A percentile compares a stretch with the other conserved stretches of the same genome.
Evolutionary conservation across 2,113 vertebrate genomes (phyloP).

Genomic region (Thomomys bottae): DNA sequence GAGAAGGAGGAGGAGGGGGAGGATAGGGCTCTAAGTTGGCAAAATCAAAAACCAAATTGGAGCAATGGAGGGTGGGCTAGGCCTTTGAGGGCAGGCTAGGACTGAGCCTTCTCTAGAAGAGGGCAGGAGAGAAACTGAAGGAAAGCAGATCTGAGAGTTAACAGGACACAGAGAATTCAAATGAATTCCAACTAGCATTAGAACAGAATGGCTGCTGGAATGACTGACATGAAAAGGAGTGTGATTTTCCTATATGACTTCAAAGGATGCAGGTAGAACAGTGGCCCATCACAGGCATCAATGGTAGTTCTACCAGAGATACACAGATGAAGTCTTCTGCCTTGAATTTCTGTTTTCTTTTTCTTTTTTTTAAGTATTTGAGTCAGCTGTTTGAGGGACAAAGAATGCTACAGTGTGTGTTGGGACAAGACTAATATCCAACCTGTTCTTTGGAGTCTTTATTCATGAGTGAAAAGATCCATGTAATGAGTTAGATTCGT

Average conservation of each 20-base stretch:
- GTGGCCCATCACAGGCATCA: background rate
- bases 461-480: background rate
- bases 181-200: background rate
- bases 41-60: background rate
- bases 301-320: background rate
- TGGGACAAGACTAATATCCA: background rate
- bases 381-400: background rate
- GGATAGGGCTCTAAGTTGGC: background rate
- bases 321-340: background rate
- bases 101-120: background rate
- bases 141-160: background rate
- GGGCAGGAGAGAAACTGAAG: background rate
- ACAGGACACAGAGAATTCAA: background rate
- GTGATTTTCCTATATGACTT: background rate
- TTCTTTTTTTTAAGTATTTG: background rate
- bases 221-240: background rate
- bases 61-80: background rate
- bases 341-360: background rate
- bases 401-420: background rate
- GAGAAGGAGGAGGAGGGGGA: no score
- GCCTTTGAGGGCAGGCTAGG: background rate
- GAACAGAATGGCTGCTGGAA: background rate
- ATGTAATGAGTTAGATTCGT: background rate
- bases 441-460: background rate
- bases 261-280: background rate